Percentiles rank a stretch among this genome's conserved stretches.
phyloP scores from a whole-genome alignment of 2,888 invertebrate species.

The Apamea anceps region DNA sequence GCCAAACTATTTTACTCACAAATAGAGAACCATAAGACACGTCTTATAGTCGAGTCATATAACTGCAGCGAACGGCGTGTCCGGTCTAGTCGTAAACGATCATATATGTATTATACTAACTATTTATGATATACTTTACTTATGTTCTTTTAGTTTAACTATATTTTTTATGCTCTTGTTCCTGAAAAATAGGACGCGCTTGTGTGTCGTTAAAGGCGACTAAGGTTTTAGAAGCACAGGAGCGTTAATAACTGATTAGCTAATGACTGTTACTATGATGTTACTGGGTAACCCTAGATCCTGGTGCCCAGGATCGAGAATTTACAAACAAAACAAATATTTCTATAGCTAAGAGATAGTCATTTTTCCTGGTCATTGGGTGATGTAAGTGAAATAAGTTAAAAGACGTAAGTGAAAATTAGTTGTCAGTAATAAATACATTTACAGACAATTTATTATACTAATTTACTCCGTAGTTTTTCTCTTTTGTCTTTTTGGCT shows the following conservation, averaged over 20 bases:
- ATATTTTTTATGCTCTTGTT: conserved; percentile 9
- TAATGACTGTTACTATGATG: not conserved
- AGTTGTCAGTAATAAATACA: too few relatives aligned
- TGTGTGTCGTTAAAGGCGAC: not conserved
- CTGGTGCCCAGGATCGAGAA: not conserved
- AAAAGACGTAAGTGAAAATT: too few relatives aligned
- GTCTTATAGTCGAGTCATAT: conserved; percentile 4
- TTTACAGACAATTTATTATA: too few relatives aligned
- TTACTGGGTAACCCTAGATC: not conserved
- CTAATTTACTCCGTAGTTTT: too few relatives aligned
- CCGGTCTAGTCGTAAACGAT: conserved; percentile 34
- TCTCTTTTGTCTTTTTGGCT: too few relatives aligned
- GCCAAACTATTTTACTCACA: not conserved
- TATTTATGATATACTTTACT: conserved; percentile 24
- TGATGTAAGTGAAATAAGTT: not conserved
- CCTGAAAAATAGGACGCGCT: conserved; percentile 2
- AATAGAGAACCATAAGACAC: conserved; percentile 3
- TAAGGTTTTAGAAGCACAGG: not conserved
- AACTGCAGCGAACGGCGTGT: conserved; percentile 34
- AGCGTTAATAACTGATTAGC: too few relatives aligned
- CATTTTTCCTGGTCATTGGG: not conserved
- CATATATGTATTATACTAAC: conserved; percentile 17
- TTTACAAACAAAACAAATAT: not conserved
- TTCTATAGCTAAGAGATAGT: too few relatives aligned
- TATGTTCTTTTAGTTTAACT: conserved; percentile 1